Evolutionary conservation across 2,888 invertebrate species (phyloP), one percentile per base, ranked within the genome.

Genomic region (Lepeophtheirus nordmannii): DNA sequence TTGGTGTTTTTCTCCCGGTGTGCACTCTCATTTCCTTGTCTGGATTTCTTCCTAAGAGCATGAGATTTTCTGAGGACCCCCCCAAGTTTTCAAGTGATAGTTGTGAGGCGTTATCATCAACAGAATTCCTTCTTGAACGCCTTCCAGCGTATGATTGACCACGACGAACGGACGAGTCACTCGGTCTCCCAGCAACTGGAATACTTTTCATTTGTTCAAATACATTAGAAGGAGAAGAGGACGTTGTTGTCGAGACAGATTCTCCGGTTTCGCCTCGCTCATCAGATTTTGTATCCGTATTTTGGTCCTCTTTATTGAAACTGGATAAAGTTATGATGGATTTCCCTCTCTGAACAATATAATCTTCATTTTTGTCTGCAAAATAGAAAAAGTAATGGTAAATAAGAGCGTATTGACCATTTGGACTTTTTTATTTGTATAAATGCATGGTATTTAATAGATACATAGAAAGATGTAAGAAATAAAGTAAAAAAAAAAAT

Each of bases 41-140:
- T 0, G 86, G 86, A 77, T 87, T 86, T 68, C 85, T 80, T 0
- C 88, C 88, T 58, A 89, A 69, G 74, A 87, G 86, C 78, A 88
- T 87, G 71, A 90, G 76, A 71, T 89, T 84, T 76, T 91, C 90
- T 79, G 89, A 89, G 23, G 70, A 71, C 67, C 91, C 91, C 60
- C 91, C 90, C 76, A 91, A 90, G 78, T 91, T 91, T 78, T 91
- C 91, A 67, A 90, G 86, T 0, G 90, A 91, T 71, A 91, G 79
- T 75, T 90, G 74, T 40, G 88, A 89, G 74, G 91, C 90, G 14
- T 73, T 73, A 74, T 90, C 90, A 68, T 83, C 82, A 62, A 87
- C 80, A 70, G 89, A 90, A 74, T 89, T 88, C 69, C 89, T 81
- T 20, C 90, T 80, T 59, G 89, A 90, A 59, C 90, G 81, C 5